Conservation (phyloP, 2,113 vertebrate genomes). For the Pipa parva region DNA sequence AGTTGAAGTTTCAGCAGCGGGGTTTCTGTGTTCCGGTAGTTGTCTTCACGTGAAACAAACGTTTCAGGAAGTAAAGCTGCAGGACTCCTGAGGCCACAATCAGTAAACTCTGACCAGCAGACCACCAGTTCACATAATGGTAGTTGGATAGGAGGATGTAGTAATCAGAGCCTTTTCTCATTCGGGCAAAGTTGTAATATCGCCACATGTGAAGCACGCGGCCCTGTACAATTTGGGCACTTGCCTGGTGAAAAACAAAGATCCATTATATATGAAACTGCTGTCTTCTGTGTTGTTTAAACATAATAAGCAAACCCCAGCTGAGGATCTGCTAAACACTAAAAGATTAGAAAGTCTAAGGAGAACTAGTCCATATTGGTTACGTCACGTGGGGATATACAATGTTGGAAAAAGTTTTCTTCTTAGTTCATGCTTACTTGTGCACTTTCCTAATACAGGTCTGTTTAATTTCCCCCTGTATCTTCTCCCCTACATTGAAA, state of each 20-base stretch:
- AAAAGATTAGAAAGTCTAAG: no score
- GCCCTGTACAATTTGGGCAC: constrained; percentile 63
- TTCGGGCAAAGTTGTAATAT: constrained; percentile 78
- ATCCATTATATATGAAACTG: no score
- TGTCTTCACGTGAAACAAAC: constrained; percentile 66
- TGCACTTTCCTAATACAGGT: no score
- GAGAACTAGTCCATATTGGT: no score
- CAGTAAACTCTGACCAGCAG: constrained; percentile 69
- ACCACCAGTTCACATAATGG: constrained; percentile 81
- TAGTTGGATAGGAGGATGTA: constrained; percentile 79
- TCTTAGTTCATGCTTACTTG: no score
- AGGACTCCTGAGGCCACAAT: constrained; percentile 78
- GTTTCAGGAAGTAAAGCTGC: constrained; percentile 84
- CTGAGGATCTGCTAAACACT: no score
- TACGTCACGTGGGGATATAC: no score
- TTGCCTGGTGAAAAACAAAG: constrained; percentile 55
- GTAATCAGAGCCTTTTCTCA: constrained; percentile 73
- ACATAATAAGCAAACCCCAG: no score
- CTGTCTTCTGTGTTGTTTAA: no score
- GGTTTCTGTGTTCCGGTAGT: constrained; percentile 58
- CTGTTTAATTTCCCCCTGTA: no score
- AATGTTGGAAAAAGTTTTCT: no score
- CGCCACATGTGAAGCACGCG: constrained; percentile 88
- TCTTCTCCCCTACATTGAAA: no score
- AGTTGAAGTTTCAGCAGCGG: constrained; percentile 66